Base-by-base conservation (phyloP, 2,113 vertebrate species). In the Phoxinus phoxinus region DNA sequence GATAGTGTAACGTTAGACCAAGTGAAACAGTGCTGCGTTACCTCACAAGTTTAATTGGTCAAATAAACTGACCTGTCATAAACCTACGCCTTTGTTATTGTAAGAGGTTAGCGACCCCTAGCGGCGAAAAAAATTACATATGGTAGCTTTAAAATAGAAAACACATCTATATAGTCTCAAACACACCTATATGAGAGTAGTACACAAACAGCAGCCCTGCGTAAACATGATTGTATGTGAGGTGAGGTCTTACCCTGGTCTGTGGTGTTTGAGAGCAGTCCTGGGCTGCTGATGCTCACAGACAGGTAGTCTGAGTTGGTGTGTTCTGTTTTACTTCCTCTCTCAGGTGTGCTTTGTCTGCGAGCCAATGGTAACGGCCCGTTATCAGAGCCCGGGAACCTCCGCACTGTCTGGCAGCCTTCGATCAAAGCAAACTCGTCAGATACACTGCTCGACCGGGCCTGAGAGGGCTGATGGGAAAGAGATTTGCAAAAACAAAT, bases 341-440 rank as follows among this genome's bases (percentile, higher is more conserved):
- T 96, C 6, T 95, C 96, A 2, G 97, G 97, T 23, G 96, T 97
- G 72, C 97, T 98, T 88, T 96, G 97, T 83, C 97, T 95, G 89
- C 96, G 94, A 25, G 92, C 91, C 77, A 94, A 90, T 17, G 93
- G 91, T 4, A 90, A 87, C 2, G 94, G 93, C 69, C 95, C 96
- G 87, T 91, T 96, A 83, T 97, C 97, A 0, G 92, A 90, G 85
- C 95, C 95, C 0, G 96, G 96, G 81, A 97, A 96, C 78, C 95
- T 95, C 80, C 96, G 96, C 91, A 99, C 93, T 0, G 97, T 99
- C 90, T 95, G 94, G 74, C 92, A 95, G 48, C 94, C 97, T 0
- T 98, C 97, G 5, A 94, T 97, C 0, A 92, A 92, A 41, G 95
- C 92, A 15, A 89, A 91, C 59, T 99, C 97, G 86, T 99, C 97